Conservation (phyloP, 2,797 vertebrate species). For the Cuculus canorus region DNA sequence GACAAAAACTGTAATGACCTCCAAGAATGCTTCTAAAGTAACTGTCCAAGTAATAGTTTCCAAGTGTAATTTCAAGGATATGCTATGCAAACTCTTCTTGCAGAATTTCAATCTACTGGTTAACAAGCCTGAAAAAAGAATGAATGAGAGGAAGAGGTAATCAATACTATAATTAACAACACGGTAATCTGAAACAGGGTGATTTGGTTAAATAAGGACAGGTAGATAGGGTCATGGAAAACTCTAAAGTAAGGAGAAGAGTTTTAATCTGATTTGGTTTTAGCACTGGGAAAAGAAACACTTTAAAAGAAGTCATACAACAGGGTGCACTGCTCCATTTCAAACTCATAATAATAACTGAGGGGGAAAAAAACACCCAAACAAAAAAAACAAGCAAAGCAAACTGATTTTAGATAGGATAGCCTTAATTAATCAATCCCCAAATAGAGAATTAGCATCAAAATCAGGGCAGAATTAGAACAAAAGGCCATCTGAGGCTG, state of each 20-base stretch:
- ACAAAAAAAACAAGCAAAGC: background rate
- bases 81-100: background rate
- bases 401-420: slow-evolving; percentile 38
- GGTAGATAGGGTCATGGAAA: background rate
- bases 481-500: background rate
- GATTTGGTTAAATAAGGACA: background rate
- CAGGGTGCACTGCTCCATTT: background rate
- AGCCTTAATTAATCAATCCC: slow-evolving; percentile 51
- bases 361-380: background rate
- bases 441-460: slow-evolving; percentile 44
- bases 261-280: background rate
- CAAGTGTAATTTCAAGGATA: slow-evolving; percentile 45
- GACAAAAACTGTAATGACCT: slow-evolving; percentile 70
- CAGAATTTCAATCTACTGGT: background rate
- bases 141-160: background rate
- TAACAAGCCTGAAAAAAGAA: background rate
- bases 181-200: background rate
- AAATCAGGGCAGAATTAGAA: slow-evolving; percentile 33
- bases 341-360: background rate
- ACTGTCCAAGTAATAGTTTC: slow-evolving; percentile 48
- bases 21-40: slow-evolving; percentile 35
- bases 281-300: background rate
- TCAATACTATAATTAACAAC: slow-evolving; percentile 12
- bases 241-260: background rate
- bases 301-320: background rate